phyloP scores from a whole-genome alignment of 2,797 vertebrate species.

The Microctenopoma lineatum region DNA sequence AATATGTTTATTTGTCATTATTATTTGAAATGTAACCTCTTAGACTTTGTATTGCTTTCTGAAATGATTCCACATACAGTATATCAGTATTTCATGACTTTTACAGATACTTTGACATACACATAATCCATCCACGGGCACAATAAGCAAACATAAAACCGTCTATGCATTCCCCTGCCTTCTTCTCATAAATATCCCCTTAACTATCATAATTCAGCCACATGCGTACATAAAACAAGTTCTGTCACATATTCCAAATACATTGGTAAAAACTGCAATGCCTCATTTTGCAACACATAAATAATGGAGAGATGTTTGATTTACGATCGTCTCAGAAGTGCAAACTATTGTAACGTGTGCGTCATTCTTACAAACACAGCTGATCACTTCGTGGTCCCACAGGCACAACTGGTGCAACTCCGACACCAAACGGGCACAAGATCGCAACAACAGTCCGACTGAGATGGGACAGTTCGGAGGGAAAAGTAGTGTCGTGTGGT shows the following conservation, averaged over 20 bases:
- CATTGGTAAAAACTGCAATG: constrained; percentile 48
- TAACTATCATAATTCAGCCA: constrained; percentile 26
- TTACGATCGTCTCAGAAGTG: constrained; percentile 56
- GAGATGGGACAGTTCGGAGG: constrained; percentile 25
- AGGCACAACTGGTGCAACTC: constrained; percentile 64
- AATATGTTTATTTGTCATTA: constrained; percentile 81
- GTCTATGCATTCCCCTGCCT: constrained; percentile 17
- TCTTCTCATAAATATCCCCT: constrained; percentile 44
- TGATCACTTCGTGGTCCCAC: constrained; percentile 53
- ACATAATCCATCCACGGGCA: constrained; percentile 63
- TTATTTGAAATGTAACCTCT: constrained; percentile 67
- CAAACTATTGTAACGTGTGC: constrained; percentile 58
- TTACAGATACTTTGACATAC: constrained; percentile 45
- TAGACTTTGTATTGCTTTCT: constrained; percentile 63
- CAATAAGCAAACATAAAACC: constrained; percentile 51
- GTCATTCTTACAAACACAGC: constrained; percentile 35
- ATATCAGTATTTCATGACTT: constrained; percentile 52
- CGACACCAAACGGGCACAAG: constrained; percentile 57
- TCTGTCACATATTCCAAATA: constrained; percentile 25
- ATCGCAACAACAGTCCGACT: constrained; percentile 39
- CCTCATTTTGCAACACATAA: constrained; percentile 52
- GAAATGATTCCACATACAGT: constrained; percentile 53
- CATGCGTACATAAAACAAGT: constrained; percentile 19
- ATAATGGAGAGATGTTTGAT: constrained; percentile 61
- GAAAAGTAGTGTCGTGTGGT: constrained; percentile 6